phyloP scores from a whole-genome alignment of 2,888 invertebrate genomes.

The Glaucopsyche alexis region DNA sequence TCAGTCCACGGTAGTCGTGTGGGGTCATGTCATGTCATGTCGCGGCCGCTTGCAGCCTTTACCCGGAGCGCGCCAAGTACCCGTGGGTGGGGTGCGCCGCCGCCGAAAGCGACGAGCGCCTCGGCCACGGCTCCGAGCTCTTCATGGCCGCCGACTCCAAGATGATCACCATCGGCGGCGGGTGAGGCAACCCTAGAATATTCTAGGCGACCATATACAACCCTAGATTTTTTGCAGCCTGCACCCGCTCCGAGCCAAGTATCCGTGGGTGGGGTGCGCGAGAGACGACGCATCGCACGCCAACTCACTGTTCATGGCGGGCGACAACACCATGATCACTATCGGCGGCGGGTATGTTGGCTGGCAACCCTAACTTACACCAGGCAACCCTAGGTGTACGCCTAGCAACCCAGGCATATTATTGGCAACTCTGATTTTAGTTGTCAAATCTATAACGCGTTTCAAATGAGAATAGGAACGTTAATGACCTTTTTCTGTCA shows the following conservation, averaged over 20 bases:
- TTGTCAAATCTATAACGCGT: no score
- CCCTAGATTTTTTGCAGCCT: slow-evolving; percentile 64
- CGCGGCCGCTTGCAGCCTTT: slow-evolving; percentile 73
- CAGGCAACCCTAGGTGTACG: background rate
- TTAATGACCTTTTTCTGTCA: no score
- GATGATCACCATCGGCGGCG: slow-evolving; percentile 98
- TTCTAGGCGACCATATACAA: slow-evolving; percentile 47
- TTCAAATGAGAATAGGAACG: no score
- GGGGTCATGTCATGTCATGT: slow-evolving; percentile 9
- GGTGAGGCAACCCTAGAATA: slow-evolving; percentile 77
- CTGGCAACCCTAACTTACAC: slow-evolving; percentile 49
- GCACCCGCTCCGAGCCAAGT: slow-evolving; percentile 90
- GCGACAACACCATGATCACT: slow-evolving; percentile 94
- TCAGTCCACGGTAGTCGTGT: background rate
- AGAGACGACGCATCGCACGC: slow-evolving; percentile 81
- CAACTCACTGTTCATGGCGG: slow-evolving; percentile 96
- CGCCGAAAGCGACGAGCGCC: slow-evolving; percentile 79
- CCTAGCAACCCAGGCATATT: no score
- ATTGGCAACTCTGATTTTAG: background rate
- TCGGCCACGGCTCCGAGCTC: slow-evolving; percentile 92
- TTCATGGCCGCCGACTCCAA: slow-evolving; percentile 97
- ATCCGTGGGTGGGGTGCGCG: slow-evolving; percentile 95
- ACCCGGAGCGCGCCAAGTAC: slow-evolving; percentile 94
- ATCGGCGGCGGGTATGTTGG: slow-evolving; percentile 92
- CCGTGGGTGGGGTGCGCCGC: slow-evolving; percentile 91